Evolutionary conservation across 2,797 vertebrate genomes (phyloP).

Genomic region (Podargus strigoides): DNA sequence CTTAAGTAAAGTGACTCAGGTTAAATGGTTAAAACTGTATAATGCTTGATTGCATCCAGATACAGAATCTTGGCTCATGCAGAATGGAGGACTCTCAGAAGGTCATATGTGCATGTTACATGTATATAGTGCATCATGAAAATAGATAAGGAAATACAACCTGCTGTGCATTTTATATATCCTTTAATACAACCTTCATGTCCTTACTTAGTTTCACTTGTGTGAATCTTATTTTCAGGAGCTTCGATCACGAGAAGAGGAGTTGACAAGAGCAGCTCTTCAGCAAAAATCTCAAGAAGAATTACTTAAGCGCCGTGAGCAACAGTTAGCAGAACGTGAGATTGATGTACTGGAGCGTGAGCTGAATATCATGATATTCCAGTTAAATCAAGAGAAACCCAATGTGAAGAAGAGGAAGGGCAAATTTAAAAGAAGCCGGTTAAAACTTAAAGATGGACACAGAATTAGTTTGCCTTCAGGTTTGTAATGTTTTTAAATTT

Average conservation of each 20-base stretch:
- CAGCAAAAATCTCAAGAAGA: slow-evolving; percentile 96
- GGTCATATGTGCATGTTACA: fast-evolving
- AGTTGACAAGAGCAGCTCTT: slow-evolving; percentile 86
- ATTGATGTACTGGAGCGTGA: slow-evolving; percentile 92
- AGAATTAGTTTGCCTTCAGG: slow-evolving; percentile 97
- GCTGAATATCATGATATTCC: slow-evolving; percentile 94
- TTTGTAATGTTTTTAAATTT: slow-evolving; percentile 37
- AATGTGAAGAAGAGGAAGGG: slow-evolving; percentile 94
- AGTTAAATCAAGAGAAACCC: slow-evolving; percentile 93
- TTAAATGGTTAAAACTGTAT: neutral
- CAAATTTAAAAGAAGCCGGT: slow-evolving; percentile 89
- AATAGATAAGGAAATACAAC: neutral
- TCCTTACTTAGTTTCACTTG: neutral
- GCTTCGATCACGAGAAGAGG: slow-evolving; percentile 91
- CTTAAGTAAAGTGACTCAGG: neutral
- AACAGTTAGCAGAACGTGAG: slow-evolving; percentile 89
- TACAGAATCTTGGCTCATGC: neutral
- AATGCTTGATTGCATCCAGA: neutral
- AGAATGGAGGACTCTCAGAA: neutral
- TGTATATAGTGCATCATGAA: neutral
- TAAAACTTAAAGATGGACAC: slow-evolving; percentile 92
- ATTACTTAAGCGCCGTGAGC: slow-evolving; percentile 87
- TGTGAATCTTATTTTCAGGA: slow-evolving; percentile 74
- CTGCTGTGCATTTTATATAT: neutral
- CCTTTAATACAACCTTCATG: neutral